Base-by-base conservation (phyloP, 92 coral and sea anemone genomes). In the Epizoanthus scotinus region DNA sequence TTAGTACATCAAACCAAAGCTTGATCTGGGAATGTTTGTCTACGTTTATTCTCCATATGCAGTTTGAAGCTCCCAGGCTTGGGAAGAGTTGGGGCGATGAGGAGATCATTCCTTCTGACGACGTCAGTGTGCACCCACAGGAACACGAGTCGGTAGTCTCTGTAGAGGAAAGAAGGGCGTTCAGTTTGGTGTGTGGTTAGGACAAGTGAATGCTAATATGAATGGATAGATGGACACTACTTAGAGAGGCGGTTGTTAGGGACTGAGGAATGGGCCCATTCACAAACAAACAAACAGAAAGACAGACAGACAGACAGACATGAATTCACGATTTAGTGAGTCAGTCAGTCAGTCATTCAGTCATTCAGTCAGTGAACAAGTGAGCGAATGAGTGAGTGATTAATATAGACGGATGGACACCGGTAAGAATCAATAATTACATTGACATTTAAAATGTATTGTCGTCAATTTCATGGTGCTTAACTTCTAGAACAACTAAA, bases 1-100 rank as follows among this genome's bases (percentile, higher is more conserved):
- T 82, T 31, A 96, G 72, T 3, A 89, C 90, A 70, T 96, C 98
- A 75, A 96, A 96, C 99, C 94, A 96, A 42, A 96, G 82, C 62
- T 87, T 89, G 19, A 96, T 92, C 74, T 83, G 86, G 38, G 53
- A 84, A 63, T 82, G 64, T 22, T 54, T 81, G 19, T 83, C 71
- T 12, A 96, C 72, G 49, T 78, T 89, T 21, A 96, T 93, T 34
- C 87, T 72, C 99, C 99, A 96, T 1, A 87, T 87, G 55, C 99
- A 96, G 65, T 67, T 86, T 18, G 91, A 82, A 14, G 68, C 83
- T 17, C 90, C 89, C 18, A 2, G 14, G 26, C 82, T 85, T 13
- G 86, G 26, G 73, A 91, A 89, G 55, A 91, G 91, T 72, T 84
- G 89, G 19, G 94, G 95, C 19, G 99, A 94, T 49, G 98, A 93